Conservation (phyloP, 64 coral and sea anemone species). For the Pachyseris speciosa region DNA sequence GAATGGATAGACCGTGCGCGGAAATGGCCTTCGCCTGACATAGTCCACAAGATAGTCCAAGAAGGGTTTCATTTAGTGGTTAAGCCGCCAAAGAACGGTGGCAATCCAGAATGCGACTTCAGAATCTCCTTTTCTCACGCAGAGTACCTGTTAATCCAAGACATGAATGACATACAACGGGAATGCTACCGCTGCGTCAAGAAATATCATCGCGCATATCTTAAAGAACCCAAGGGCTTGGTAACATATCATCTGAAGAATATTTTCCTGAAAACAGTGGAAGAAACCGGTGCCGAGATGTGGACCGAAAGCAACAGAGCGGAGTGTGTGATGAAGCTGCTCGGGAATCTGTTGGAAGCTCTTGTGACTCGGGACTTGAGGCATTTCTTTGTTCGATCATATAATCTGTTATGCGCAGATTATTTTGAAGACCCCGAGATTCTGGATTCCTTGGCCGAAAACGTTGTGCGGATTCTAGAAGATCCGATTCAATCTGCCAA, state of each 20-base stretch:
- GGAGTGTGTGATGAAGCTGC: slow-evolving; percentile 43
- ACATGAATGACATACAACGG: slow-evolving; percentile 55
- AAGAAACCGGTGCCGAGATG: slow-evolving; percentile 45
- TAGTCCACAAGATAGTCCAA: slow-evolving; percentile 21
- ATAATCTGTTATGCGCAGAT: slow-evolving; percentile 55
- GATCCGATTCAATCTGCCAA: slow-evolving; percentile 36
- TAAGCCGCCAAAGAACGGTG: slow-evolving; percentile 43
- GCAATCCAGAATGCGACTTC: slow-evolving; percentile 59
- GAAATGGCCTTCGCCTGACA: slow-evolving; percentile 48
- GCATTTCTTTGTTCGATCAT: slow-evolving; percentile 58
- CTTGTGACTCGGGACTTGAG: background rate
- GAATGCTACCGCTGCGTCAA: slow-evolving; percentile 70
- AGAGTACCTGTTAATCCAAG: slow-evolving; percentile 64
- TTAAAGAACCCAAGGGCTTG: slow-evolving; percentile 15
- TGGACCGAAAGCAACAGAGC: slow-evolving; percentile 54
- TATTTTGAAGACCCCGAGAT: slow-evolving; percentile 43
- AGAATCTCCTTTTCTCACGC: slow-evolving; percentile 69
- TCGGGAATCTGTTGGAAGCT: background rate
- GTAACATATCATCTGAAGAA: slow-evolving; percentile 72
- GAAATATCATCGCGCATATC: slow-evolving; percentile 43
- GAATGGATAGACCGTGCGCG: slow-evolving; percentile 17
- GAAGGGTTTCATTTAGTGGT: slow-evolving; percentile 73
- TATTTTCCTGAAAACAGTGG: slow-evolving; percentile 51
- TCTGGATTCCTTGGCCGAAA: slow-evolving; percentile 2
- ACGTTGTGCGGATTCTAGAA: slow-evolving; percentile 41